Evolutionary conservation across 2,888 invertebrate species (phyloP).

Genomic region (Homarus gammarus): DNA sequence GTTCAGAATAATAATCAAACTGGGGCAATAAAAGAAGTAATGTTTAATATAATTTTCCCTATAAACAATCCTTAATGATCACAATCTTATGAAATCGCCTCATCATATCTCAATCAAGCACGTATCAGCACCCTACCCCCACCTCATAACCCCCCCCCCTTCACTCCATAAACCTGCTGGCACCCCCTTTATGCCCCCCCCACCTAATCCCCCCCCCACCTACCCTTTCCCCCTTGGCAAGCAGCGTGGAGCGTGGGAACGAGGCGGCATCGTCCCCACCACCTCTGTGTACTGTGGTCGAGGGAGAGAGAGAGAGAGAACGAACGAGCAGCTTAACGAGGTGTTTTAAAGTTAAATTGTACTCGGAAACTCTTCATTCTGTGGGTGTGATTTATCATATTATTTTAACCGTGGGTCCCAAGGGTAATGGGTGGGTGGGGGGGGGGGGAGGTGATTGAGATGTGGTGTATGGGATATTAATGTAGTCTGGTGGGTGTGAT

Average conservation of each 20-base stretch:
- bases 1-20: too few species aligned
- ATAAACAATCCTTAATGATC: too few species aligned
- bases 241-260: constrained; percentile 29
- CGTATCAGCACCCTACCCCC: constrained; percentile 3
- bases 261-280: too few species aligned
- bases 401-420: not conserved
- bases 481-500: not conserved
- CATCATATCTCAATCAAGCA: not conserved
- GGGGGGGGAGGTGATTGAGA: not conserved
- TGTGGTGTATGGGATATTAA: not conserved
- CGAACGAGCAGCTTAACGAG: constrained; percentile 16
- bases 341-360: constrained; percentile 46
- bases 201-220: not conserved
- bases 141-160: constrained; percentile 6
- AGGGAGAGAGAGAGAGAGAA: constrained; percentile 7
- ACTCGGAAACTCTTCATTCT: constrained; percentile 24
- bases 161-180: constrained; percentile 19
- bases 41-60: too few species aligned
- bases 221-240: not conserved
- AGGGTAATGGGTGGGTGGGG: not conserved
- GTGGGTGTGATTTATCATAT: constrained; percentile 47
- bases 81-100: too few species aligned
- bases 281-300: not conserved
- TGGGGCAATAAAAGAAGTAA: too few species aligned
- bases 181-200: constrained; percentile 5